These are phyloP conservation scores for Epinotia demarniana DNA, from an alignment of 2,888 invertebrate genomes.

Conservation along the genomic window DNA sequence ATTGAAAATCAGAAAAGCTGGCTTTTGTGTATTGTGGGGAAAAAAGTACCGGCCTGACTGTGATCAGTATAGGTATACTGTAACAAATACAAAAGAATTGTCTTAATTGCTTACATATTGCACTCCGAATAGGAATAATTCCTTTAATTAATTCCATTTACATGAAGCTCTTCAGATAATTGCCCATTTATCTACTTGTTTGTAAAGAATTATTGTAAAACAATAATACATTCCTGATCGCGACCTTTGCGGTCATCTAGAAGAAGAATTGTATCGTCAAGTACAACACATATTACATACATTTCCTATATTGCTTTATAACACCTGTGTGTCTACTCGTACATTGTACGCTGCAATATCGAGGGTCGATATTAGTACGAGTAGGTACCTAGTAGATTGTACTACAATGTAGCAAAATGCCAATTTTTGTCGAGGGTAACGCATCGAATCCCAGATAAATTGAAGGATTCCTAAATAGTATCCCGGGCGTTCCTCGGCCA, in stretches of 20 bases:
- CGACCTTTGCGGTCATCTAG: conserved; percentile 26
- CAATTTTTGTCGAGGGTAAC: too few species aligned
- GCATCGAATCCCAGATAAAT: too few species aligned
- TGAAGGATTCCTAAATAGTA: too few species aligned
- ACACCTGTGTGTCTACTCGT: too few species aligned
- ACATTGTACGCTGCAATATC: too few species aligned
- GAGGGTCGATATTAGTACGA: too few species aligned
- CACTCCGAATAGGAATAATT: not conserved
- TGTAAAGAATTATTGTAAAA: conserved; percentile 8
- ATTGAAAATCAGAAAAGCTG: conserved; percentile 21
- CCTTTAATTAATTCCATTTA: not conserved
- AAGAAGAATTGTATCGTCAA: conserved; percentile 11
- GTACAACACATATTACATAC: not conserved
- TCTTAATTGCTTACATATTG: not conserved
- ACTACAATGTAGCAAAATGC: too few species aligned
- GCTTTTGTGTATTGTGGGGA: conserved; percentile 13
- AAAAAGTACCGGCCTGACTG: conserved; percentile 2
- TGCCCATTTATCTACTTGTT: not conserved
- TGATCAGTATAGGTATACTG: not conserved
- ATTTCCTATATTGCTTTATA: too few species aligned
- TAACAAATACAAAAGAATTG: conserved; percentile 6
- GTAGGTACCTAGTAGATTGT: too few species aligned
- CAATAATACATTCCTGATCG: conserved; percentile 15
- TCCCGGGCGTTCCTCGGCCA: too few species aligned
- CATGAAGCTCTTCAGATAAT: not conserved